Evolutionary conservation across 1,140 invertebrate species (phyloP).

Genomic region (Drosophila pectinifera): DNA sequence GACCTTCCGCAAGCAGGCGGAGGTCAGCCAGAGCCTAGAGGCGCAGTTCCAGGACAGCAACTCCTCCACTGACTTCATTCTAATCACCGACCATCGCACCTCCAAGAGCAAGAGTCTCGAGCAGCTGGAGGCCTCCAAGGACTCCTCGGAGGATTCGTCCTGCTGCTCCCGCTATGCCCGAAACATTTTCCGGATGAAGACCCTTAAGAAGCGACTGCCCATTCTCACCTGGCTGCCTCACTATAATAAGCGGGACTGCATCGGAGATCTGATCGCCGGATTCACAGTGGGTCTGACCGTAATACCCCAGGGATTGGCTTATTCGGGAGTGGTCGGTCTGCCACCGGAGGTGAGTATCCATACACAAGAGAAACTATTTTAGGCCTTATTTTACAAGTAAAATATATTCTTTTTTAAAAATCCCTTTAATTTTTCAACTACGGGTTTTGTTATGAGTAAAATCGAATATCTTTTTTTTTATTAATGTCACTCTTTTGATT

Average conservation of each 20-base stretch:
- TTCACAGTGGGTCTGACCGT: constrained; percentile 94
- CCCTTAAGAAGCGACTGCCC: constrained; percentile 89
- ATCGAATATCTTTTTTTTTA: background rate
- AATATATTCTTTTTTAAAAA: background rate
- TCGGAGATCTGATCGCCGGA: constrained; percentile 93
- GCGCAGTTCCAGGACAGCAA: constrained; percentile 60
- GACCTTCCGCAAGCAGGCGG: constrained; percentile 70
- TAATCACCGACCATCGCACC: constrained; percentile 79
- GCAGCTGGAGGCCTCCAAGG: constrained; percentile 62
- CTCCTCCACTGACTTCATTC: constrained; percentile 71
- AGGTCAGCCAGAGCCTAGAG: constrained; percentile 67
- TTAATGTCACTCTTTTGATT: background rate
- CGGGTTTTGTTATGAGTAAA: too few relatives aligned
- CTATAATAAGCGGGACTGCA: constrained; percentile 88
- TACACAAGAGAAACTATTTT: background rate
- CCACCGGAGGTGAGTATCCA: constrained; percentile 86
- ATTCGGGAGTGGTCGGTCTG: constrained; percentile 93
- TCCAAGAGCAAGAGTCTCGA: constrained; percentile 70
- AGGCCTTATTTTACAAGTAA: background rate
- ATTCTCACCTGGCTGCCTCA: constrained; percentile 91
- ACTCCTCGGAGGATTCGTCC: constrained; percentile 25
- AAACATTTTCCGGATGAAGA: constrained; percentile 86
- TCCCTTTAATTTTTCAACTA: too few relatives aligned
- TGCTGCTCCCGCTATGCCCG: constrained; percentile 49
- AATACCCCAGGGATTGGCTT: constrained; percentile 93